phyloP scores from a whole-genome alignment of 2,113 vertebrate species.

The Platysternon megacephalum region DNA sequence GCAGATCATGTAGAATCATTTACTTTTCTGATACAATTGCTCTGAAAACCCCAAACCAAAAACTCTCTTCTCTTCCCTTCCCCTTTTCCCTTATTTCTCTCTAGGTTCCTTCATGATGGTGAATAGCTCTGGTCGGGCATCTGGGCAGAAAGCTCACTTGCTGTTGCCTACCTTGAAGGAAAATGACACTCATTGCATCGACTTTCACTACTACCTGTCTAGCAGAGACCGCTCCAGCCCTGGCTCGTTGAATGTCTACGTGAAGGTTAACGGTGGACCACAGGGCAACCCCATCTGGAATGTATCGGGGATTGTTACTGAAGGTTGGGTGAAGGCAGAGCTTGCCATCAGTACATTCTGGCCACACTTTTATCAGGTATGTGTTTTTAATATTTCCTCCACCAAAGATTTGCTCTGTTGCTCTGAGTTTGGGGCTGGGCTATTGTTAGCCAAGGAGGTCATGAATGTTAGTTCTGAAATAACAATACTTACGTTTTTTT shows the following conservation, averaged over 20 bases:
- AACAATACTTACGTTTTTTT: not conserved
- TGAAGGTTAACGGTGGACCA: slow-evolving; percentile 95
- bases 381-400: not conserved
- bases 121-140: slow-evolving; percentile 92
- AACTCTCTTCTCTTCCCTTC: not conserved
- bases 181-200: slow-evolving; percentile 96
- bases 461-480: not conserved
- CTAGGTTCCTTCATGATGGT: slow-evolving; percentile 98
- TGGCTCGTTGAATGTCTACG: slow-evolving; percentile 92
- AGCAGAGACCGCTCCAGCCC: slow-evolving; percentile 91
- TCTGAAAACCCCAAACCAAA: not conserved
- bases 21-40: fast-evolving
- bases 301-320: slow-evolving; percentile 88
- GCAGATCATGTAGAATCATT: not conserved
- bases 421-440: not conserved
- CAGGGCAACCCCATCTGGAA: slow-evolving; percentile 98
- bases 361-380: slow-evolving; percentile 98
- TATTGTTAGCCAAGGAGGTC: not conserved
- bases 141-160: slow-evolving; percentile 95
- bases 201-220: slow-evolving; percentile 96
- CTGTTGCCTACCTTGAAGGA: slow-evolving; percentile 94
- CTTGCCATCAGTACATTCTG: slow-evolving; percentile 98
- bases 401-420: not conserved
- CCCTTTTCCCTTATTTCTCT: not conserved
- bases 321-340: slow-evolving; percentile 96